Evolutionary conservation across 2,888 invertebrate species (phyloP).

Genomic region (Zootermopsis nevadensis): DNA sequence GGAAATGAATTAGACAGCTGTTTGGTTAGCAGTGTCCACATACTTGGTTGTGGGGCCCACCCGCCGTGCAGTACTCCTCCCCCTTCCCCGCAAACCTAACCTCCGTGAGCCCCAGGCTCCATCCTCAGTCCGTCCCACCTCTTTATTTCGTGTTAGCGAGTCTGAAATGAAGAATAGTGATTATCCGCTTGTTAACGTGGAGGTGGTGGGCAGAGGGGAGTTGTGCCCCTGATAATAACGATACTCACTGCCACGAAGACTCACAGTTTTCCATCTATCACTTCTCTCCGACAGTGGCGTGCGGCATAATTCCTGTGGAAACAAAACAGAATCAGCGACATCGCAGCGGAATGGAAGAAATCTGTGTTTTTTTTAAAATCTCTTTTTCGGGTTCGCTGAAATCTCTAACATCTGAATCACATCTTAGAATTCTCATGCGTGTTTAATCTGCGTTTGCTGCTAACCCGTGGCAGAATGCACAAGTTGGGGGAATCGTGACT

Average conservation of each 20-base stretch:
- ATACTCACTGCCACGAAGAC: slow-evolving; percentile 51
- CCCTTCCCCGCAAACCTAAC: slow-evolving; percentile 26
- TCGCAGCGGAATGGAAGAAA: not conserved
- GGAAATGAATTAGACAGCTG: slow-evolving; percentile 47
- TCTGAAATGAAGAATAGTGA: slow-evolving; percentile 53
- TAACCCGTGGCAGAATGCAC: no score
- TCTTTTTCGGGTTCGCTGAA: no score
- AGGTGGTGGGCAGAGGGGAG: slow-evolving; percentile 16
- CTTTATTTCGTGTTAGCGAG: slow-evolving; percentile 45
- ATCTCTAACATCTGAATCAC: no score
- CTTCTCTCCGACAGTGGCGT: slow-evolving; percentile 24
- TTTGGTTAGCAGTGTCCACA: slow-evolving; percentile 47
- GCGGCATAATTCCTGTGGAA: no score
- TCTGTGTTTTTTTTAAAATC: no score
- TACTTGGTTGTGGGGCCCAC: slow-evolving; percentile 48
- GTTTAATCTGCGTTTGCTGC: no score
- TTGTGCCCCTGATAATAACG: slow-evolving; percentile 47
- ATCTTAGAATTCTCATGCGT: no score
- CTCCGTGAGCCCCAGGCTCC: slow-evolving; percentile 25
- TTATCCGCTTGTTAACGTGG: slow-evolving; percentile 52
- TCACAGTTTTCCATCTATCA: slow-evolving; percentile 46
- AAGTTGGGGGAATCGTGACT: no score
- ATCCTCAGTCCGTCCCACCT: slow-evolving; percentile 32
- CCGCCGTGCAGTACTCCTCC: slow-evolving; percentile 51
- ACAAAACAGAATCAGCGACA: not conserved